A percentile compares a stretch with the other conserved stretches of the same genome.
Evolutionary conservation across 2,113 vertebrate genomes (phyloP).

Genomic region (Elephas maximus): DNA sequence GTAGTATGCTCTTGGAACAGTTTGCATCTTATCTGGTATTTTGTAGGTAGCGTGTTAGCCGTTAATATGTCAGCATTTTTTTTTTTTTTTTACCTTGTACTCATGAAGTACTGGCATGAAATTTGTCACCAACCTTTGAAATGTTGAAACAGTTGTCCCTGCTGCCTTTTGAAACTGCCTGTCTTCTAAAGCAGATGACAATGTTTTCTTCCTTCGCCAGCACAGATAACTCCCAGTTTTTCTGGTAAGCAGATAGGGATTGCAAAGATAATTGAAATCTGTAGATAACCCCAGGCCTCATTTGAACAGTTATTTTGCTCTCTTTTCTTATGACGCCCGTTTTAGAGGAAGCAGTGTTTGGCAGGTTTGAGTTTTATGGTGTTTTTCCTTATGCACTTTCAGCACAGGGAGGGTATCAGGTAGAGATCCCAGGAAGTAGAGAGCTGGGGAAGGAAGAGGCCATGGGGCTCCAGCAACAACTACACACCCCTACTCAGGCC

Average conservation of each 20-base stretch:
- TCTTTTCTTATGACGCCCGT: slow-evolving; percentile 30
- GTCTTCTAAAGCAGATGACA: not conserved
- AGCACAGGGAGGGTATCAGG: not conserved
- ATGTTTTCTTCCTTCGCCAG: not conserved
- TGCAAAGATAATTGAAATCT: slow-evolving; percentile 30
- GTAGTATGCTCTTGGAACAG: not conserved
- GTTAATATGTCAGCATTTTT: not conserved
- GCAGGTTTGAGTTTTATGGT: not conserved
- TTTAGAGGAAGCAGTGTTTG: not conserved
- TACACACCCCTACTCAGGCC: not conserved
- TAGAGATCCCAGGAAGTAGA: not conserved
- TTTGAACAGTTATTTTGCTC: not conserved
- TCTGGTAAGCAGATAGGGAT: not conserved
- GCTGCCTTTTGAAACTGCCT: slow-evolving; percentile 25
- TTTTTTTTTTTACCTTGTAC: not conserved
- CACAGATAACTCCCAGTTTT: not conserved
- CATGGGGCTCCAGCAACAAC: not conserved
- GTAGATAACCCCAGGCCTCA: not conserved
- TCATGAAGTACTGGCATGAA: not conserved
- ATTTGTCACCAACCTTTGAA: not conserved
- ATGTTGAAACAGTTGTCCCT: not conserved
- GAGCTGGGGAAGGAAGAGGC: not conserved
- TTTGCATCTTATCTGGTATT: not conserved
- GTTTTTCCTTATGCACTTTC: not conserved
- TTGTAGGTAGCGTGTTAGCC: slow-evolving; percentile 13